Evolutionary conservation across 2,888 invertebrate genomes (phyloP).

Genomic region (Empis stercorea): DNA sequence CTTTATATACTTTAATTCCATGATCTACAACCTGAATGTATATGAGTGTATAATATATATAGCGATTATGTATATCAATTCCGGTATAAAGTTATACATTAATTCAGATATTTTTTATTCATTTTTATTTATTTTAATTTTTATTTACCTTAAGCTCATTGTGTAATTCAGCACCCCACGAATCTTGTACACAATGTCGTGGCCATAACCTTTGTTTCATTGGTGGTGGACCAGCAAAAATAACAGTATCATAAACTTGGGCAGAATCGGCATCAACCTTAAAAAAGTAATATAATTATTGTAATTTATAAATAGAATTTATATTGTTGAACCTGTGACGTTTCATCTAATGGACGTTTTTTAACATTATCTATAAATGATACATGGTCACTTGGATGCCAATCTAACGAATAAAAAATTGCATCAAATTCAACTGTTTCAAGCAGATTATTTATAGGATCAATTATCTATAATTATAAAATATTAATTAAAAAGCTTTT

Average conservation of each 20-base stretch:
- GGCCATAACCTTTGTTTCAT: slow-evolving; percentile 91
- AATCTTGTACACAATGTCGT: slow-evolving; percentile 87
- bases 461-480: slow-evolving; percentile 51
- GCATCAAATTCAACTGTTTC: slow-evolving; percentile 72
- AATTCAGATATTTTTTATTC: no score
- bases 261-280: slow-evolving; percentile 62
- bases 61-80: background rate
- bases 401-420: slow-evolving; percentile 88
- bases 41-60: background rate
- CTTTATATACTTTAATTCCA: slow-evolving; percentile 75
- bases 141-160: slow-evolving; percentile 64
- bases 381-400: slow-evolving; percentile 86
- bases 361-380: slow-evolving; percentile 91
- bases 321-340: slow-evolving; percentile 36
- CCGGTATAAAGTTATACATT: background rate
- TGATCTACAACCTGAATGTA: slow-evolving; percentile 56
- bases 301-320: slow-evolving; percentile 4
- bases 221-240: slow-evolving; percentile 74
- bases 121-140: background rate
- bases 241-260: slow-evolving; percentile 80
- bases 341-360: slow-evolving; percentile 57
- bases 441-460: slow-evolving; percentile 77
- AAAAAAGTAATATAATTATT: no score
- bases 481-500: background rate
- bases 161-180: slow-evolving; percentile 90